phyloP scores from a whole-genome alignment of 2,797 vertebrate species.

The Allobates femoralis region DNA sequence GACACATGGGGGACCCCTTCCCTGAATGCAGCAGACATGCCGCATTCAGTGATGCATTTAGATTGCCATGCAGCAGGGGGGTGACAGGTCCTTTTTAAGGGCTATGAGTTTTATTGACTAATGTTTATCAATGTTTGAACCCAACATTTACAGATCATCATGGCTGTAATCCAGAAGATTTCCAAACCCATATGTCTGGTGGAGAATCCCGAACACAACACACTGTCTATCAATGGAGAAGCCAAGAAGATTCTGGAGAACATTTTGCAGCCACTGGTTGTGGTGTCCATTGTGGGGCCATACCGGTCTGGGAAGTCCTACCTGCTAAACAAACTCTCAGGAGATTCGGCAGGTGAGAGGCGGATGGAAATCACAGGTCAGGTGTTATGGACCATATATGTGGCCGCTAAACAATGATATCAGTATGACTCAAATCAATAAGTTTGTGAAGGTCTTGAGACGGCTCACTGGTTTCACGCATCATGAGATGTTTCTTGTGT shows the following conservation, averaged over 20 bases:
- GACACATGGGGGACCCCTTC: no score
- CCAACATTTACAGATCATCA: background rate
- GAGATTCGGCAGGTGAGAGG: slow-evolving; percentile 63
- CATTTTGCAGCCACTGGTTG: slow-evolving; percentile 71
- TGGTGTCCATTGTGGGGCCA: slow-evolving; percentile 73
- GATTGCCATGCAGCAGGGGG: no score
- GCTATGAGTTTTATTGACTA: no score
- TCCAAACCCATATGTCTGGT: slow-evolving; percentile 68
- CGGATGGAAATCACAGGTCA: background rate
- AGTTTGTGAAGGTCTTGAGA: no score
- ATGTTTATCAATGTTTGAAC: background rate
- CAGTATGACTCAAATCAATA: background rate
- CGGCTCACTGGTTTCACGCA: no score
- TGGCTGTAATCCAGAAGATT: slow-evolving; percentile 39
- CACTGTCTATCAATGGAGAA: slow-evolving; percentile 60
- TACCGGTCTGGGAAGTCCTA: slow-evolving; percentile 77
- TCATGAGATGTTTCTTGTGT: no score
- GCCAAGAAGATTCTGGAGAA: slow-evolving; percentile 67
- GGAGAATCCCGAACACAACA: slow-evolving; percentile 60
- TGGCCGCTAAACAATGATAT: background rate
- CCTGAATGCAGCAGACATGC: no score
- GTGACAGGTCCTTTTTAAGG: no score
- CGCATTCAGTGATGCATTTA: no score
- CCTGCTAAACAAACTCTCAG: slow-evolving; percentile 75
- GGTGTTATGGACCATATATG: no score